Evolutionary conservation across 1,140 invertebrate species (phyloP).

Genomic region (Tribolium castaneum): DNA sequence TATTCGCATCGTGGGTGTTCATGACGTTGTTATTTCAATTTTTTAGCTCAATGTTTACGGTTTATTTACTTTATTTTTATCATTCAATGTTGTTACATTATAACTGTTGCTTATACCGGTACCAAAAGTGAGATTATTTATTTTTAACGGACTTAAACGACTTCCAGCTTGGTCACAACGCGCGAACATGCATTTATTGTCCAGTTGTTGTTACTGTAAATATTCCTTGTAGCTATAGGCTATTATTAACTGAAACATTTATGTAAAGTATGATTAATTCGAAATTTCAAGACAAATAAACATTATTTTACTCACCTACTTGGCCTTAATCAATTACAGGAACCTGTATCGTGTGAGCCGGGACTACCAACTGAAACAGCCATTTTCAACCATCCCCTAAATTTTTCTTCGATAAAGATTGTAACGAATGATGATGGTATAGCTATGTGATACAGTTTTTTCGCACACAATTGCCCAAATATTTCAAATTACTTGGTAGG

Average conservation of each 20-base stretch:
- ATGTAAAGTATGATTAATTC: slow-evolving; percentile 1
- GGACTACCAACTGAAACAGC: no score
- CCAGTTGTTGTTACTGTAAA: slow-evolving; percentile 19
- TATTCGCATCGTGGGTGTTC: slow-evolving; percentile 15
- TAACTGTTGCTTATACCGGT: not conserved
- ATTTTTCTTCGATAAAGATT: no score
- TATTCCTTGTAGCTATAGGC: slow-evolving; percentile 12
- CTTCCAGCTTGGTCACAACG: slow-evolving; percentile 12
- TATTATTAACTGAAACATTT: not conserved
- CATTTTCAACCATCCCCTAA: no score
- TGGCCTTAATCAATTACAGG: no score
- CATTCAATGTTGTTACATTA: not conserved
- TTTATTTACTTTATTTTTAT: slow-evolving; percentile 5
- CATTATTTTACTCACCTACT: slow-evolving; percentile 10
- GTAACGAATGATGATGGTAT: no score
- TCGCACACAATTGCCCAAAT: no score
- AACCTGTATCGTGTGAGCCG: no score
- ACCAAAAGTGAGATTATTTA: slow-evolving; percentile 7
- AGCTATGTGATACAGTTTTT: no score
- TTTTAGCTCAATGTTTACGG: slow-evolving; percentile 7
- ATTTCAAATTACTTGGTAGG: no score
- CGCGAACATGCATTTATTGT: slow-evolving; percentile 17
- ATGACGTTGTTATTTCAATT: not conserved
- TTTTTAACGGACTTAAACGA: not conserved
- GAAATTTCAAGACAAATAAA: slow-evolving; percentile 16